phyloP scores from a whole-genome alignment of 1,140 invertebrate species.

The Conus betulinus region DNA sequence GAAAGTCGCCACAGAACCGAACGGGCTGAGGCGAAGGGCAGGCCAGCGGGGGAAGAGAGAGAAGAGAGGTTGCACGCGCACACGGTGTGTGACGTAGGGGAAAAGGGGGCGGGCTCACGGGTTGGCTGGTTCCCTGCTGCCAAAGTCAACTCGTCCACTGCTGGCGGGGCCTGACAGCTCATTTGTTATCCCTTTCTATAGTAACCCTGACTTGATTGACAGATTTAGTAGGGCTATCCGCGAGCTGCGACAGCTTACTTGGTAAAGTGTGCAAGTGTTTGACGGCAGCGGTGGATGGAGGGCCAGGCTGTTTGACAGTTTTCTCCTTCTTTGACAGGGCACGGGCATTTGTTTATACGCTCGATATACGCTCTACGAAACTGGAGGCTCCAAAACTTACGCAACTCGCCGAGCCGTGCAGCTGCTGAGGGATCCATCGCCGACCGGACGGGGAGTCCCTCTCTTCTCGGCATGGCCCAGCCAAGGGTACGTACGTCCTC shows the following conservation, averaged over 20 bases:
- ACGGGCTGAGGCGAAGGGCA: not conserved
- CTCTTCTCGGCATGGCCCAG: slow-evolving; percentile 61
- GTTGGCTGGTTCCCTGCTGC: slow-evolving; percentile 50
- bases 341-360: slow-evolving; percentile 66
- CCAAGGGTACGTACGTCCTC: slow-evolving; percentile 57
- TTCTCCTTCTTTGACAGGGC: slow-evolving; percentile 68
- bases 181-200: slow-evolving; percentile 70
- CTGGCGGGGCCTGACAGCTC: slow-evolving; percentile 69
- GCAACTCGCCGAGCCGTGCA: slow-evolving; percentile 47
- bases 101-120: slow-evolving; percentile 43
- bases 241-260: slow-evolving; percentile 70
- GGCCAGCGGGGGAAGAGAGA: not conserved
- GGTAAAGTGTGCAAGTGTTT: slow-evolving; percentile 71
- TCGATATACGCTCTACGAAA: slow-evolving; percentile 46
- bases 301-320: slow-evolving; percentile 71
- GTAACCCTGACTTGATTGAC: slow-evolving; percentile 71
- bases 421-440: slow-evolving; percentile 30
- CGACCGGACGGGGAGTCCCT: slow-evolving; percentile 20
- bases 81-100: slow-evolving; percentile 39
- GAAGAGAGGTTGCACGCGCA: slow-evolving; percentile 21
- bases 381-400: slow-evolving; percentile 51
- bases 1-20: slow-evolving; percentile 6
- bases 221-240: slow-evolving; percentile 69
- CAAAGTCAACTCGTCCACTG: slow-evolving; percentile 63
- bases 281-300: slow-evolving; percentile 57